A percentile compares a stretch with the other conserved stretches of the same genome.
Conservation (phyloP, 2,888 invertebrate species). For the Deilephila porcellus region DNA sequence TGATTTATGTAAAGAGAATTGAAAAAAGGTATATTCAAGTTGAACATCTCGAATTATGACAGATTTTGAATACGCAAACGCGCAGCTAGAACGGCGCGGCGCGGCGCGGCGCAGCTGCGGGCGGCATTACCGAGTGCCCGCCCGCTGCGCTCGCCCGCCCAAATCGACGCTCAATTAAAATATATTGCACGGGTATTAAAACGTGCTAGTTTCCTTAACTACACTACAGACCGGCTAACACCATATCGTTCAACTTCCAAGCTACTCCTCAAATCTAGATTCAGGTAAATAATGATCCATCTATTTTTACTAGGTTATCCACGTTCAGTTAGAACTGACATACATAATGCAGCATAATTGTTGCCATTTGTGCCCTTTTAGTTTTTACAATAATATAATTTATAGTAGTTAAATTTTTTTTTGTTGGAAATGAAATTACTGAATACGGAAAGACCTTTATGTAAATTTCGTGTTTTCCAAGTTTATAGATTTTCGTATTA, state of each 20-base stretch:
- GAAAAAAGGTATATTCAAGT: not conserved
- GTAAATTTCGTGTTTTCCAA: not conserved
- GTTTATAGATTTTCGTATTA: too few species aligned
- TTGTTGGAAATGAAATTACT: not conserved
- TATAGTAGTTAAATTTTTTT: not conserved
- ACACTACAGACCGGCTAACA: not conserved
- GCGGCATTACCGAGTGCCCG: slow-evolving; percentile 57
- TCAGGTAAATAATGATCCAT: not conserved
- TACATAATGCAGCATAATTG: not conserved
- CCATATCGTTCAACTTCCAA: not conserved
- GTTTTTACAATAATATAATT: not conserved
- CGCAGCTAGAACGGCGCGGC: slow-evolving; percentile 54
- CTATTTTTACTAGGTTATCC: not conserved
- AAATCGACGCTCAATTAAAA: slow-evolving; percentile 29
- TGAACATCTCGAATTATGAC: not conserved
- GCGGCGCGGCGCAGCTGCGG: slow-evolving; percentile 44
- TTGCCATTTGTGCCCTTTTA: not conserved
- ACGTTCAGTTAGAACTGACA: not conserved
- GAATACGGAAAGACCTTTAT: not conserved
- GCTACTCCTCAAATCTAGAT: not conserved
- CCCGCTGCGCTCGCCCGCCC: slow-evolving; percentile 54
- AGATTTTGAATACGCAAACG: slow-evolving; percentile 39
- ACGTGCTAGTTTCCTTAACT: slow-evolving; percentile 8
- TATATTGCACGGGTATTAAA: not conserved
- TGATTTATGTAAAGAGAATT: too few species aligned